A percentile compares a stretch with the other conserved stretches of the same genome.
Evolutionary conservation across 2,888 invertebrate genomes (phyloP).

Genomic region (Gisinianus flammeolus): DNA sequence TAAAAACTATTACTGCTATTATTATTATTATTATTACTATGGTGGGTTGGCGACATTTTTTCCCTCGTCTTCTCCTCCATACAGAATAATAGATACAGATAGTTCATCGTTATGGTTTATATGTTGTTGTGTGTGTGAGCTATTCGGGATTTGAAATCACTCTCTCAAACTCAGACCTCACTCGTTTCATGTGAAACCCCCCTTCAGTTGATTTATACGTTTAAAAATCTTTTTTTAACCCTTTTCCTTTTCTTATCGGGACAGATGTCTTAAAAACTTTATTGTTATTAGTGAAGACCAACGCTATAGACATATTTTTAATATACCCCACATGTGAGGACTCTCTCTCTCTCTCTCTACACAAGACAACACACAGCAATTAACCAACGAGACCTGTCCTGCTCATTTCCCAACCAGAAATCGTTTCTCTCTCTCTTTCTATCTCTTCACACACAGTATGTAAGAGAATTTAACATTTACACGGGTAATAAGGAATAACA

Average conservation of each 20-base stretch:
- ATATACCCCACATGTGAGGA: slow-evolving; percentile 43
- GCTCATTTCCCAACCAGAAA: slow-evolving; percentile 31
- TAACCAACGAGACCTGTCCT: slow-evolving; percentile 42
- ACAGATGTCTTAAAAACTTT: slow-evolving; percentile 54
- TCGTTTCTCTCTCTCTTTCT: not conserved
- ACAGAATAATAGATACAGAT: slow-evolving; percentile 4
- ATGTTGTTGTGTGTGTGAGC: not conserved
- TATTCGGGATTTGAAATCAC: no score
- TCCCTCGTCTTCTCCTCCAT: not conserved
- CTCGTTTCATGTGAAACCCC: slow-evolving; percentile 41
- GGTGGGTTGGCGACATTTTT: not conserved
- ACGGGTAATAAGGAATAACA: no score
- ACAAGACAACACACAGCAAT: slow-evolving; percentile 42
- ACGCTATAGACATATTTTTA: slow-evolving; percentile 37
- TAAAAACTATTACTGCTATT: not conserved
- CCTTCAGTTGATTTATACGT: slow-evolving; percentile 55
- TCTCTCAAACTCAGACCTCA: not conserved
- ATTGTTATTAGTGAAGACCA: slow-evolving; percentile 50
- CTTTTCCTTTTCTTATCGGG: slow-evolving; percentile 50
- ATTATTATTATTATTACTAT: not conserved
- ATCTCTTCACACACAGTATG: not conserved
- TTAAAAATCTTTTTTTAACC: slow-evolving; percentile 49
- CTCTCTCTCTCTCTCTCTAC: not conserved
- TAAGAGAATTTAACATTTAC: not conserved
- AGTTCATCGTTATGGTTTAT: not conserved